phyloP scores from a whole-genome alignment of 2,113 vertebrate species.

The Sylvilagus bachmani region DNA sequence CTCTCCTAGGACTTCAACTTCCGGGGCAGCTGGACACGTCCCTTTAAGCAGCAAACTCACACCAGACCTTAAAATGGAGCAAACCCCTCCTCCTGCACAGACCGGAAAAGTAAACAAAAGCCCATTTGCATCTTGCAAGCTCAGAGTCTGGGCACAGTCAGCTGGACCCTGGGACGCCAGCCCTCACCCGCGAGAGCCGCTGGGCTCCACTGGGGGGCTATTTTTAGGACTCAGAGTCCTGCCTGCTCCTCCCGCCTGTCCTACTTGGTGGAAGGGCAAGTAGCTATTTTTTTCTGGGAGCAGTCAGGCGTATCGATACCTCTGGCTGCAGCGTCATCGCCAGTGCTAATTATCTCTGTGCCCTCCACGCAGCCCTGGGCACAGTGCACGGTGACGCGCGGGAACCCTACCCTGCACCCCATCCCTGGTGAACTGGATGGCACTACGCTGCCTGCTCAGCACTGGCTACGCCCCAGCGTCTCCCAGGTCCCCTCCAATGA shows the following conservation, averaged over 20 bases:
- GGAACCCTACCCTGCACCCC: neutral
- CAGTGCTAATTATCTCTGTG: conserved; percentile 22
- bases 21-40: accelerated
- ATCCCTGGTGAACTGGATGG: neutral
- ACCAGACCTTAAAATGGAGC: neutral
- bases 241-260: conserved; percentile 33
- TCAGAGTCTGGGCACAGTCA: neutral
- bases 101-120: neutral
- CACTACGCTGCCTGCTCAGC: accelerated
- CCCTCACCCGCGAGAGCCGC: neutral
- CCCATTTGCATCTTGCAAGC: accelerated
- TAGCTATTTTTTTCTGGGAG: conserved; percentile 64
- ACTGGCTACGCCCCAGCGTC: accelerated
- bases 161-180: neutral
- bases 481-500: neutral
- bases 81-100: neutral
- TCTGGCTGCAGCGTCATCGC: neutral
- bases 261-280: conserved; percentile 68
- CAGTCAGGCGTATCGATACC: neutral
- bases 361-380: neutral
- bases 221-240: conserved; percentile 64
- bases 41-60: neutral
- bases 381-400: neutral
- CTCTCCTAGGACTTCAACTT: neutral
- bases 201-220: neutral